A percentile compares a stretch with the other conserved stretches of the same genome.
Conservation (phyloP, 2,888 invertebrate species). For the Serripes groenlandicus region DNA sequence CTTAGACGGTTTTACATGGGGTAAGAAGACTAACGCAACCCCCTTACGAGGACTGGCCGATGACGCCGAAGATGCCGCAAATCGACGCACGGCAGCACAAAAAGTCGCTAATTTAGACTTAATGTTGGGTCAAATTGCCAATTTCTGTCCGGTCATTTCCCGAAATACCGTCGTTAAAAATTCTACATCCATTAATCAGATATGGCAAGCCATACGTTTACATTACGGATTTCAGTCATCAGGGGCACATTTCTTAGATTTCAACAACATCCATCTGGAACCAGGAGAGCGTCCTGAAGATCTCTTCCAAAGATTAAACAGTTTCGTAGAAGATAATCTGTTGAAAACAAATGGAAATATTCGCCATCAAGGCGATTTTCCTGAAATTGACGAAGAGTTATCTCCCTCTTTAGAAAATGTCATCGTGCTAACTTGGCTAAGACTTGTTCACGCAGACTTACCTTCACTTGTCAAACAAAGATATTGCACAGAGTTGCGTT, state of each 20-base stretch:
- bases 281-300: constrained; percentile 67
- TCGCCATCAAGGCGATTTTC: constrained; percentile 55
- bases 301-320: constrained; percentile 59
- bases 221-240: constrained; percentile 62
- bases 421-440: constrained; percentile 62
- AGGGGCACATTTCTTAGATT: constrained; percentile 62
- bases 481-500: constrained; percentile 63
- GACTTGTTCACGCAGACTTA: constrained; percentile 55
- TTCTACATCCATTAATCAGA: constrained; percentile 41
- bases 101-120: constrained; percentile 47
- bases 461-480: constrained; percentile 64
- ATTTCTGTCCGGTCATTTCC: constrained; percentile 46
- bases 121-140: constrained; percentile 52
- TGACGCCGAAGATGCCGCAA: constrained; percentile 41
- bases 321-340: constrained; percentile 66
- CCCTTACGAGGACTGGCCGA: constrained; percentile 44
- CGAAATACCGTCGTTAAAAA: constrained; percentile 51
- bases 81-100: constrained; percentile 40
- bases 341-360: constrained; percentile 34
- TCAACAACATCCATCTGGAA: constrained; percentile 52
- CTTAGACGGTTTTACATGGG: constrained; percentile 51
- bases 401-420: constrained; percentile 68
- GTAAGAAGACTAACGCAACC: constrained; percentile 42
- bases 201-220: constrained; percentile 57
- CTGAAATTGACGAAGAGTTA: constrained; percentile 46